phyloP scores from a whole-genome alignment of 2,888 invertebrate genomes.

The Heliconius hortense region DNA sequence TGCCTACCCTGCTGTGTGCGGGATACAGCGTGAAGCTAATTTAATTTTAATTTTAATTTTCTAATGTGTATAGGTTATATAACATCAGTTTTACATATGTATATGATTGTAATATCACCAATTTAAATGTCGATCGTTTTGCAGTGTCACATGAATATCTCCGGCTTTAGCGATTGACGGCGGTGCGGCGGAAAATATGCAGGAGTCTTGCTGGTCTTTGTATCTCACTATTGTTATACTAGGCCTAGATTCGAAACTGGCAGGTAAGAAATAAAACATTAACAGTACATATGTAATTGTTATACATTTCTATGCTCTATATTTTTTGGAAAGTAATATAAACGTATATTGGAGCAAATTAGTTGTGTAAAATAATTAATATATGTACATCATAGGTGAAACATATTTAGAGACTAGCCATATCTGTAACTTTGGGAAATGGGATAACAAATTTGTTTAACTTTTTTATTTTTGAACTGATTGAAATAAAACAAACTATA shows the following conservation, averaged over 20 bases:
- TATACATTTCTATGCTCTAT: neutral
- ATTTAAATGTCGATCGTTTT: slow-evolving; percentile 45
- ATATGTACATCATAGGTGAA: too few species aligned
- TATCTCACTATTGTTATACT: slow-evolving; percentile 70
- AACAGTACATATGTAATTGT: slow-evolving; percentile 10
- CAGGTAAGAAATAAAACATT: slow-evolving; percentile 54
- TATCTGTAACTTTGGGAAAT: too few species aligned
- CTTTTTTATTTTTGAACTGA: too few species aligned
- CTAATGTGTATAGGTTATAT: neutral
- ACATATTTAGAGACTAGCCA: too few species aligned
- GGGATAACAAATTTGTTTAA: too few species aligned
- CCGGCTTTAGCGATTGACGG: slow-evolving; percentile 43
- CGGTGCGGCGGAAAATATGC: slow-evolving; percentile 61
- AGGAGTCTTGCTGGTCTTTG: slow-evolving; percentile 66
- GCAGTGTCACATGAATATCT: slow-evolving; percentile 54
- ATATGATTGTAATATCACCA: slow-evolving; percentile 12
- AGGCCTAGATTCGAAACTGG: slow-evolving; percentile 71
- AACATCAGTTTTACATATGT: neutral
- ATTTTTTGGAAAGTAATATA: too few species aligned
- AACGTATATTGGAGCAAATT: too few species aligned
- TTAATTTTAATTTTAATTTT: too few species aligned
- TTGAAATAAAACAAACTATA: too few species aligned
- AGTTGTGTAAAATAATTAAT: too few species aligned
- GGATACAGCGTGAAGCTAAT: too few species aligned
- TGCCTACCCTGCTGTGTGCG: too few species aligned